Conservation (phyloP, 2,888 invertebrate genomes). For the Cordilura impudica region DNA sequence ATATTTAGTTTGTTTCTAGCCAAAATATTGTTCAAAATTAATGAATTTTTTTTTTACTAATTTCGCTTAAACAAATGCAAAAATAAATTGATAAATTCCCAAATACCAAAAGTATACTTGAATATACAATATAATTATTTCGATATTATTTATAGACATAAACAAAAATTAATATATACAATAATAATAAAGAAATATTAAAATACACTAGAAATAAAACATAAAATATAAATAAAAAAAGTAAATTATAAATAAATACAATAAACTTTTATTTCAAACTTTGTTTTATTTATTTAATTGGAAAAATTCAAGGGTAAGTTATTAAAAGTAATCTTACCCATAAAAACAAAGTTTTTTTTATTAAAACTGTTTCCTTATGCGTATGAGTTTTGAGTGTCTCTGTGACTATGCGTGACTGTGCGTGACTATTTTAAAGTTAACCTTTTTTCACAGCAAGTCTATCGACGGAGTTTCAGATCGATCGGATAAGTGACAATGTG, state of each 20-base stretch:
- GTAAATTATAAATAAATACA: conserved; percentile 24
- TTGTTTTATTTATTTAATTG: conserved; percentile 32
- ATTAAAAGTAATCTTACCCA: too few relatives aligned
- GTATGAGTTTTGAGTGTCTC: too few relatives aligned
- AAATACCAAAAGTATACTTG: not conserved
- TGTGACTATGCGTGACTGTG: too few relatives aligned
- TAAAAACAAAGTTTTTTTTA: too few relatives aligned
- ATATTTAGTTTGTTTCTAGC: conserved; percentile 25
- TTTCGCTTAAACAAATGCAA: conserved; percentile 9
- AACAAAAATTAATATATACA: not conserved
- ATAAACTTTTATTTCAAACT: conserved; percentile 34
- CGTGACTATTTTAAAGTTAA: too few relatives aligned
- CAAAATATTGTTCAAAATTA: not conserved
- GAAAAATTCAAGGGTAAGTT: too few relatives aligned
- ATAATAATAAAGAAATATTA: conserved; percentile 13
- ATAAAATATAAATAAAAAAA: not conserved
- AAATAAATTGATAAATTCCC: not conserved
- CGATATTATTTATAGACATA: not conserved
- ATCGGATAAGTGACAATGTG: too few relatives aligned
- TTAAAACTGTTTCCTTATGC: too few relatives aligned
- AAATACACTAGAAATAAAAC: conserved; percentile 19
- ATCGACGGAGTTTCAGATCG: too few relatives aligned
- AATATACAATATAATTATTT: not conserved
- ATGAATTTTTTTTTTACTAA: not conserved
- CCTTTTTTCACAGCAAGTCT: too few relatives aligned